phyloP scores from a whole-genome alignment of 1,140 invertebrate species.

The Macrosteles quadrilineatus region DNA sequence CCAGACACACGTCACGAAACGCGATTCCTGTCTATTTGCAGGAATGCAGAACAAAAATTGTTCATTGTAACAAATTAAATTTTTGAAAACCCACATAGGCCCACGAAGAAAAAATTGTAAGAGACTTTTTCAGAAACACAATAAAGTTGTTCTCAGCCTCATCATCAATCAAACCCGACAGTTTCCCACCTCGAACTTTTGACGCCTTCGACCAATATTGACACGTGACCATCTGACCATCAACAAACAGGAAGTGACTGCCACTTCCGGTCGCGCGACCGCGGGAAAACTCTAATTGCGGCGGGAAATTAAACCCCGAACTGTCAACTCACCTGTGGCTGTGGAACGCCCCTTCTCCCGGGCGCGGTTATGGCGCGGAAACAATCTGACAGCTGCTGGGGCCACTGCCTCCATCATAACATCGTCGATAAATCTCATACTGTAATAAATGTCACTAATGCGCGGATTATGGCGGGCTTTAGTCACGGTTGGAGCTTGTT shows the following conservation, averaged over 20 bases:
- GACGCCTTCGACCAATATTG: slow-evolving; percentile 15
- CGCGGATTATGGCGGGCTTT: not conserved
- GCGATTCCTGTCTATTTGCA: too few relatives aligned
- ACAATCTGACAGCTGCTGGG: slow-evolving; percentile 4
- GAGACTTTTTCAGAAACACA: too few relatives aligned
- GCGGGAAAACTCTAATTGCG: not conserved
- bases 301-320: not conserved
- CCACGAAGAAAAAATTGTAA: too few relatives aligned
- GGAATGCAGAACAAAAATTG: too few relatives aligned
- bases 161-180: too few relatives aligned
- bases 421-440: not conserved
- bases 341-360: not conserved
- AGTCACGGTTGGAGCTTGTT: too few relatives aligned
- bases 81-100: too few relatives aligned
- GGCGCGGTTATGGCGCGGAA: slow-evolving; percentile 13
- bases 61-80: too few relatives aligned
- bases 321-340: slow-evolving; percentile 19
- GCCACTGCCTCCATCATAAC: not conserved
- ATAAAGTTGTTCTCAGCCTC: too few relatives aligned
- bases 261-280: slow-evolving; percentile 15
- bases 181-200: too few relatives aligned
- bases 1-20: too few relatives aligned
- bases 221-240: not conserved
- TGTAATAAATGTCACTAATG: slow-evolving; percentile 17
- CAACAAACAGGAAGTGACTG: not conserved